Evolutionary conservation across 2,888 invertebrate species (phyloP), one percentile per base, ranked within the genome.

Genomic region (Philonicus albiceps): DNA sequence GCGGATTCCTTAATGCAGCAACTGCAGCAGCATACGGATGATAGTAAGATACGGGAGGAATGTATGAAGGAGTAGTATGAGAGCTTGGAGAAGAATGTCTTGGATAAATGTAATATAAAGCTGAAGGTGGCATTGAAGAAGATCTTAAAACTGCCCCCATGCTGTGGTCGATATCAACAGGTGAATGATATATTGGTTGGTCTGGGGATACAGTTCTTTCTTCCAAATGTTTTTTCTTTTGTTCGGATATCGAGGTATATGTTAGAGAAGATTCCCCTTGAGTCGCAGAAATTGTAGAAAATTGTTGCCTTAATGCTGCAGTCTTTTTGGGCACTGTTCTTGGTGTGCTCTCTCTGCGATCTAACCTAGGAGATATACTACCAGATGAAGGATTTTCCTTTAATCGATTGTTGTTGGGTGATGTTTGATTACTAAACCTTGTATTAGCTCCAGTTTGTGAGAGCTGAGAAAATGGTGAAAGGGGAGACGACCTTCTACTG

Each of bases 1-100:
- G 76, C 19, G 93, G 93, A 89, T 93, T 92, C 86, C 93, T 91
- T 88, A 93, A 91, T 4, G 93, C 93, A 86, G 93, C 93, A 87
- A 92, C 89, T 73, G 92, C 91, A 53, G 87, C 87, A 64, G 86
- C 86, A 85, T 85, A 80, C 78, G 92, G 92, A 90, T 91, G 90
- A 88, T 91, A 92, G 73, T 92, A 90, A 85, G 92, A 86, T 83
- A 89, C 86, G 88, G 91, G 89, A 90, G 92, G 92, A 91, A 92
- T 92, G 91, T 92, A 92, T 85, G 91, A 90, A 85, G 91, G 88
- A 81, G 89, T 55, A 43, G 87, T 87, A 55, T 88, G 88, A 75
- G 87, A 88, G 90, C n/a, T 90, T 34, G 86, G 80, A 27, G 90
- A 88, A 30, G 90, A 90, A 88, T 89, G 91, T n/a, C 92, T 89